Percentiles rank a stretch among this genome's conserved stretches.
Evolutionary conservation across 1,140 invertebrate species (phyloP).

Genomic region (Drosophila navojoa): DNA sequence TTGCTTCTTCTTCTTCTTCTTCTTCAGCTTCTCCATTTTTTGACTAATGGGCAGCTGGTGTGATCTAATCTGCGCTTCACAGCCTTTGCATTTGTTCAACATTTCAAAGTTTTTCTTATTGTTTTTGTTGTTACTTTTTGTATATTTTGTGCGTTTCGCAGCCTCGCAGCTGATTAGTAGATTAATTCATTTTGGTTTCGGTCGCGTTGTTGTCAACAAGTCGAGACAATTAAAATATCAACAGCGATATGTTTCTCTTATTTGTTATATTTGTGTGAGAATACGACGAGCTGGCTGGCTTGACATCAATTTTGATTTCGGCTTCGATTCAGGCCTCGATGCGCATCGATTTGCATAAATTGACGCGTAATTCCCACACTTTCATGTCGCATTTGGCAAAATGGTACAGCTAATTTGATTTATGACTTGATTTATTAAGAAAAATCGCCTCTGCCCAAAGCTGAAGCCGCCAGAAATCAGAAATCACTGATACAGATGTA

Average conservation of each 20-base stretch:
- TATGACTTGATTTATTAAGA: conserved; percentile 68
- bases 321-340: conserved; percentile 25
- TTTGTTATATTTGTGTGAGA: conserved; percentile 35
- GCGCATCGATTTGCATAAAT: conserved; percentile 67
- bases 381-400: conserved; percentile 75
- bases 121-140: conserved; percentile 7
- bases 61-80: conserved; percentile 39
- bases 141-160: conserved; percentile 39
- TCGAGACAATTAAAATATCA: conserved; percentile 78
- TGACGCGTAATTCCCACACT: conserved; percentile 76
- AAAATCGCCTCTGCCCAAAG: conserved; percentile 53
- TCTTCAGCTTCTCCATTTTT: conserved; percentile 1
- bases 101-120: conserved; percentile 14
- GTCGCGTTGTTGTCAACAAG: conserved; percentile 64
- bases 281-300: conserved; percentile 20
- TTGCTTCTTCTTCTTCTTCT: neutral
- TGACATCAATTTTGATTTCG: conserved; percentile 41
- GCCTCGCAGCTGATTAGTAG: conserved; percentile 73
- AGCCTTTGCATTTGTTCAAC: conserved; percentile 40
- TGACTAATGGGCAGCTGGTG: conserved; percentile 60
- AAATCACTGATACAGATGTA: conserved; percentile 44
- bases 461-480: neutral
- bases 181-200: conserved; percentile 57
- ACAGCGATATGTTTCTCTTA: conserved; percentile 38
- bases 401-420: conserved; percentile 77